These are phyloP conservation scores for Apoda limacodes DNA, from an alignment of 2,888 invertebrate species.

Conservation along the genomic window DNA sequence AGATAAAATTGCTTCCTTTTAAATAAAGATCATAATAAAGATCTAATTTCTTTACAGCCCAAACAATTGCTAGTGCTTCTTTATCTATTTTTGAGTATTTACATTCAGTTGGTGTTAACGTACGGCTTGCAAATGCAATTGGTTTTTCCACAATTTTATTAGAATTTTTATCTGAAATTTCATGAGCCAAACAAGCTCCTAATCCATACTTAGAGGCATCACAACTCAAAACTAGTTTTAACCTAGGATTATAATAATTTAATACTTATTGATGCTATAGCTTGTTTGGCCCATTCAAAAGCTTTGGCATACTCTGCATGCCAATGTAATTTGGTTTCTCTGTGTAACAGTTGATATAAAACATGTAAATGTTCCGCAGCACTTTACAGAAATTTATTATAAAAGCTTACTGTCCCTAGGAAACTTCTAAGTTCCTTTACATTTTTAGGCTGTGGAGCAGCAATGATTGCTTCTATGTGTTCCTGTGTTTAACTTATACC, in stretches of 20 bases:
- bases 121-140: conserved; percentile 2
- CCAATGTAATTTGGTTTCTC: neutral
- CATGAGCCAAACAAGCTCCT: neutral
- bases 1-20: neutral
- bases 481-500: conserved; percentile 6
- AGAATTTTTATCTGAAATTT: neutral
- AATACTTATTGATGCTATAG: neutral
- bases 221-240: neutral
- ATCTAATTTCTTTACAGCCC: neutral
- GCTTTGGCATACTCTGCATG: neutral
- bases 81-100: neutral
- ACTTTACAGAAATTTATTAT: neutral
- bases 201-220: neutral
- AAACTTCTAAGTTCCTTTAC: neutral
- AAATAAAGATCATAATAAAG: neutral
- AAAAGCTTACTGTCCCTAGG: neutral
- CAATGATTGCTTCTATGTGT: conserved; percentile 3
- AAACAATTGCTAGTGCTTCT: neutral
- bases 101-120: neutral
- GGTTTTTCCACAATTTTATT: neutral
- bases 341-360: neutral
- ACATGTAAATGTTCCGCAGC: neutral
- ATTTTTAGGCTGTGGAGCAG: neutral
- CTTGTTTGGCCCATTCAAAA: neutral
- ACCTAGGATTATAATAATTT: neutral